A percentile compares a stretch with the other conserved stretches of the same genome.
phyloP scores from a whole-genome alignment of 2,888 invertebrate genomes.

The Slavum lentiscoides region DNA sequence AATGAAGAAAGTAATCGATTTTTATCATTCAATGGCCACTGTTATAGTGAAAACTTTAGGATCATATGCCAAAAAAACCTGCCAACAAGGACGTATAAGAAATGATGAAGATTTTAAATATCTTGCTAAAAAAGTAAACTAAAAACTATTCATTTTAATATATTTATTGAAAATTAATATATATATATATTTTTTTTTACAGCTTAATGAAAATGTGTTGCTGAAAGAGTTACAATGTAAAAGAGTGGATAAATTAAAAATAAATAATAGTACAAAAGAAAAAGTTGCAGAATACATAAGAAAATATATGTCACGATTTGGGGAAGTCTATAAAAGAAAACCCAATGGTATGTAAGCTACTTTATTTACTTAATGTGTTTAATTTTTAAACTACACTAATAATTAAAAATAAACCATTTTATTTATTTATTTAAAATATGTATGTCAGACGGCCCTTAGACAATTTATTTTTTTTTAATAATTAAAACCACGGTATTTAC shows the following conservation, averaged over 20 bases:
- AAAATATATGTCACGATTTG: conserved; percentile 95
- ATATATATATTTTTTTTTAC: conserved; percentile 58
- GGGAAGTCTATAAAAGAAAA: conserved; percentile 68
- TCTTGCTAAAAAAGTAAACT: conserved; percentile 82
- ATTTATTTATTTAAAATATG: not conserved
- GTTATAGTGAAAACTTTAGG: conserved; percentile 85
- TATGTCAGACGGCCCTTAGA: no score
- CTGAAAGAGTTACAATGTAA: conserved; percentile 90
- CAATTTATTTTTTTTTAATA: no score
- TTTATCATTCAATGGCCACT: conserved; percentile 61
- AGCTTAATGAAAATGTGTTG: conserved; percentile 95
- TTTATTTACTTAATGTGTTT: no score
- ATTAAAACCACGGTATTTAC: no score
- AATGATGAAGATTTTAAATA: conserved; percentile 92
- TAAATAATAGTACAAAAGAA: conserved; percentile 87
- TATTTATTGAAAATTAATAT: not conserved
- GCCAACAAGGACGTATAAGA: conserved; percentile 80
- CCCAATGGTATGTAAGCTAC: conserved; percentile 8
- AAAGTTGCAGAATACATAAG: conserved; percentile 77
- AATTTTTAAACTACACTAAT: not conserved
- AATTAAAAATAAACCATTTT: not conserved
- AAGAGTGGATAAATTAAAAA: conserved; percentile 80
- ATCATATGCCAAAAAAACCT: conserved; percentile 83
- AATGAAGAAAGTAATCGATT: conserved; percentile 42
- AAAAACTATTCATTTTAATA: conserved; percentile 74